Conservation (phyloP, 2,797 vertebrate species). For the Pristis pectinata region DNA sequence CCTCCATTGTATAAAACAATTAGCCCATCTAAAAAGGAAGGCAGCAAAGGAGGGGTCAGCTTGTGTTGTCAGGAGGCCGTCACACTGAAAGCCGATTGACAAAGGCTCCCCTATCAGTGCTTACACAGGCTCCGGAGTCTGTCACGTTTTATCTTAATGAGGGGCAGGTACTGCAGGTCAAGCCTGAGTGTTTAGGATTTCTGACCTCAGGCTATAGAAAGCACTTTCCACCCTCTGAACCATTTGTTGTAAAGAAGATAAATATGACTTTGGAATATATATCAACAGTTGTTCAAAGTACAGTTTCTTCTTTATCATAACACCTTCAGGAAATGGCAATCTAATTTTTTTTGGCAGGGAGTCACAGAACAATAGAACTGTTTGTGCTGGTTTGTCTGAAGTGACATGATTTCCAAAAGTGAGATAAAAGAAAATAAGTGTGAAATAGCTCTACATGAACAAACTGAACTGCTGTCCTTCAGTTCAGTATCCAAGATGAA, state of each 20-base stretch:
- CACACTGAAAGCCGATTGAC: background rate
- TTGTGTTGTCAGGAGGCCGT: background rate
- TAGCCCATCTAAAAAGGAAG: constrained; percentile 1
- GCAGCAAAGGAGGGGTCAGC: constrained; percentile 3
- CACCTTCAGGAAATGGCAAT: constrained; percentile 21
- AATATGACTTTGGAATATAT: background rate
- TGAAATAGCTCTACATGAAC: too few relatives aligned
- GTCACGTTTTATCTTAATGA: constrained; percentile 36
- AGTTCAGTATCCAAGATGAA: background rate
- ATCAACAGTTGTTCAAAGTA: constrained; percentile 3
- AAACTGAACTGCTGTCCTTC: background rate
- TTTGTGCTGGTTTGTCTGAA: background rate
- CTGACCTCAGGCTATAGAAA: constrained; percentile 20
- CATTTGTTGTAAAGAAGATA: background rate
- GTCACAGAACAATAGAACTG: background rate
- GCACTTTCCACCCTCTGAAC: background rate
- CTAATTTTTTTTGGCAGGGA: background rate
- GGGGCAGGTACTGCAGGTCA: constrained; percentile 24
- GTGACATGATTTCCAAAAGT: background rate
- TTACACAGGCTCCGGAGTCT: constrained; percentile 40
- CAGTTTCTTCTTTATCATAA: background rate
- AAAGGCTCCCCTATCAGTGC: constrained; percentile 42
- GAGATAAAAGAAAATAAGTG: background rate
- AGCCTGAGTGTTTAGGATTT: background rate
- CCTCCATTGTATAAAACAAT: background rate